Evolutionary conservation across 2,888 invertebrate genomes (phyloP), one percentile per base, ranked within the genome.

Genomic region (Nymphalis c-album): DNA sequence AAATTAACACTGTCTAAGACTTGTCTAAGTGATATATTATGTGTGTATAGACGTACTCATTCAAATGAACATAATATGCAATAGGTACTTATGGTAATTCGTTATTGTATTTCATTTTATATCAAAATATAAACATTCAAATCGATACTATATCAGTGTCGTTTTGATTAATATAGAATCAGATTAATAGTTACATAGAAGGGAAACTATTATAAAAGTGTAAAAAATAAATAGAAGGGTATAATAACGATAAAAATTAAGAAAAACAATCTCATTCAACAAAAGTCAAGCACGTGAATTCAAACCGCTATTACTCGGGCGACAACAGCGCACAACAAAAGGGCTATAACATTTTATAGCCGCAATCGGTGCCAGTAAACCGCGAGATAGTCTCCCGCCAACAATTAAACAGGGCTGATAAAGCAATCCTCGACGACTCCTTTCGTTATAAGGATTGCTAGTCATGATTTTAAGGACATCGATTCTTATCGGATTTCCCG

Each of bases 401-500:
- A 86, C 88, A 88, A 88, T 88, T 88, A 88, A 85, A 86, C 82
- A 81, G 82, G 77, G 73, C 65, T 84, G 88, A 87, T 88, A 88
- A 85, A 81, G 80, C 83, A 80, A 68, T 71, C 22, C 51, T 31
- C 48, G 47, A 58, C 60, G 35, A 61, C 60, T 66, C 55, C 65
- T 66, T 65, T 60, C 60, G 64, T 46, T 60, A 46, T 20, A 66
- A 60, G 55, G 57, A 57, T 57, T 40, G 57, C 35, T 35, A n/a
- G 40, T 57, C 57, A 57, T 55, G 22, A 55, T 57, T 57, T 57
- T 57, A 57, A 40, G 40, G 35, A 40, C 40, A 57, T 40, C 53
- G 17, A 55, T 57, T 17, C 35, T 55, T 55, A 31, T n/a, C 26
- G 7, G 55, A 55, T n/a, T 51, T 55, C 16, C 17, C 31, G 53